Evolutionary conservation across 2,888 invertebrate species (phyloP).

Genomic region (Drosophila paranaensis): DNA sequence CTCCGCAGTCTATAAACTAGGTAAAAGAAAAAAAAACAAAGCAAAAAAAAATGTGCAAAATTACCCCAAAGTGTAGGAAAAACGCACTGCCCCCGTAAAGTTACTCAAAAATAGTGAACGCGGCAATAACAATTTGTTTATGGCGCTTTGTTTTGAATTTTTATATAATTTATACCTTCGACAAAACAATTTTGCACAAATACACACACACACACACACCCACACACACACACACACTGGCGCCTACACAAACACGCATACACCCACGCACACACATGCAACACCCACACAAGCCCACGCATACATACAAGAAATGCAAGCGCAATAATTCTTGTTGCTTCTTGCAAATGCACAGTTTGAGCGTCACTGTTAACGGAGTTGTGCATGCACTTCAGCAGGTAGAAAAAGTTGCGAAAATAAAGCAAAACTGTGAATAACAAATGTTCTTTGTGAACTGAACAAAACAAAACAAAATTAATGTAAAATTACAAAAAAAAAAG

Average conservation of each 20-base stretch:
- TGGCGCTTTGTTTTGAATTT: constrained; percentile 38
- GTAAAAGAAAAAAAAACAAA: constrained; percentile 19
- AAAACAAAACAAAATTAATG: not conserved
- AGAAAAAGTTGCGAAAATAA: not conserved
- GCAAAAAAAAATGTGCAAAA: not conserved
- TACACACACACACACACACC: constrained; percentile 3
- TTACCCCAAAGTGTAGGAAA: not conserved
- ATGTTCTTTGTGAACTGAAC: not conserved
- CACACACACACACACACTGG: constrained; percentile 10
- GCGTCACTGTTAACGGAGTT: constrained; percentile 4
- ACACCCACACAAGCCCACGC: constrained; percentile 1
- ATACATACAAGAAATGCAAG: constrained; percentile 13
- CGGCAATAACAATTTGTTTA: not conserved
- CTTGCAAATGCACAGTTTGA: constrained; percentile 8
- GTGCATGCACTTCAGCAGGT: not conserved
- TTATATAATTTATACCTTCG: constrained; percentile 41
- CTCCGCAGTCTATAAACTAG: constrained; percentile 29
- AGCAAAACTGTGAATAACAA: too few relatives aligned
- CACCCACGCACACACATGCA: not conserved
- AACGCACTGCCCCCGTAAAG: not conserved
- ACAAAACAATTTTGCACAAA: constrained; percentile 15
- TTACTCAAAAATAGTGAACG: not conserved
- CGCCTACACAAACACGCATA: constrained; percentile 14
- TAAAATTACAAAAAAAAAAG: not conserved
- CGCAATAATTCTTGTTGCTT: constrained; percentile 11